Evolutionary conservation across 2,113 vertebrate genomes (phyloP).

Genomic region (Neolamprologus longior): DNA sequence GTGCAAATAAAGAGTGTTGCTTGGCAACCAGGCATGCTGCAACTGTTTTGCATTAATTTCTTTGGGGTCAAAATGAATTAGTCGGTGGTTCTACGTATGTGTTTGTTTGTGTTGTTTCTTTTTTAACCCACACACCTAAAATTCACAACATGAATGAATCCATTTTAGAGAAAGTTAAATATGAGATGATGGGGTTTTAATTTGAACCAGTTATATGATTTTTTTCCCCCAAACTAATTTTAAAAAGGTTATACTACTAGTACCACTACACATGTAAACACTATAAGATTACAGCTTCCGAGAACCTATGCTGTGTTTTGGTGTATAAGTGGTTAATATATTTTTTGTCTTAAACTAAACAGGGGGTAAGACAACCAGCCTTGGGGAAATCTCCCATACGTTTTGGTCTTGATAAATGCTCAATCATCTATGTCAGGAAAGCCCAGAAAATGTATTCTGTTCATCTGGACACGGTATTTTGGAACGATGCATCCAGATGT

Average conservation of each 20-base stretch:
- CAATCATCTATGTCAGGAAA: not conserved
- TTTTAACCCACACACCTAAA: not conserved
- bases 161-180: not conserved
- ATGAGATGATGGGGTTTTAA: not conserved
- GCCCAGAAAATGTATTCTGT: not conserved
- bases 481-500: not conserved
- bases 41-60: not conserved
- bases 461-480: not conserved
- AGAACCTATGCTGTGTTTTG: not conserved
- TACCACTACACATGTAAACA: not conserved
- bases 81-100: not conserved
- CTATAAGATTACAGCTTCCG: not conserved
- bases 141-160: not conserved
- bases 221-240: not conserved
- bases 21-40: not conserved
- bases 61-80: not conserved
- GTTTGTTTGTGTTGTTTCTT: not conserved
- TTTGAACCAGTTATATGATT: not conserved
- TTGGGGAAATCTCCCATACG: not conserved
- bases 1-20: not conserved
- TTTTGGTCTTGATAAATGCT: not conserved
- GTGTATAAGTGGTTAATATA: not conserved
- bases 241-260: not conserved
- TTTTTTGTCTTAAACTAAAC: not conserved
- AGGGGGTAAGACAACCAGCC: not conserved